Evolutionary conservation across 2,113 vertebrate species (phyloP).

Genomic region (Corythornis madagascariensis): DNA sequence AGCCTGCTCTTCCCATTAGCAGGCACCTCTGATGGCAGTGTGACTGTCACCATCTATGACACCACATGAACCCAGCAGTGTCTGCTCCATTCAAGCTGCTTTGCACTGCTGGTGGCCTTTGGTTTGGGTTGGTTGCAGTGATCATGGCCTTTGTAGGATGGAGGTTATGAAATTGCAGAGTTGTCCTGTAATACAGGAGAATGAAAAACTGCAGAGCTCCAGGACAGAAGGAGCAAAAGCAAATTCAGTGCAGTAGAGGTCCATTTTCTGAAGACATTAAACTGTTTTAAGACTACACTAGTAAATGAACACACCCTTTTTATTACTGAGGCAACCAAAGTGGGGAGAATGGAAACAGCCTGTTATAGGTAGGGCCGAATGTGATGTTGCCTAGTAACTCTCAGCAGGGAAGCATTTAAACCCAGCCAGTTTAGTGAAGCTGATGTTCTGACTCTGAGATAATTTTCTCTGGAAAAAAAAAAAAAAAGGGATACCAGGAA

Average conservation of each 20-base stretch:
- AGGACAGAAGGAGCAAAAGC: background rate
- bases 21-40: background rate
- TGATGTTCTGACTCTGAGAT: slow-evolving; percentile 45
- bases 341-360: slow-evolving; percentile 40
- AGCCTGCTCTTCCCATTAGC: background rate
- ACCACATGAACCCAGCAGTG: background rate
- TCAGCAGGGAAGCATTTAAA: slow-evolving; percentile 61
- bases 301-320: slow-evolving; percentile 36
- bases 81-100: background rate
- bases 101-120: background rate
- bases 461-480: slow-evolving; percentile 32
- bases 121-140: background rate
- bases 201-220: background rate
- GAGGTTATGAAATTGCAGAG: background rate
- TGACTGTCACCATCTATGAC: background rate
- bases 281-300: background rate
- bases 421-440: slow-evolving; percentile 17
- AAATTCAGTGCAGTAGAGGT: background rate
- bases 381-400: slow-evolving; percentile 69
- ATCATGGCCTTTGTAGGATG: background rate
- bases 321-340: slow-evolving; percentile 44
- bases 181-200: background rate
- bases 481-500: background rate
- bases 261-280: background rate
- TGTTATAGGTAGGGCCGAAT: slow-evolving; percentile 53